Conservation (phyloP, 2,797 vertebrate genomes). For the Aplochiton taeniatus region DNA sequence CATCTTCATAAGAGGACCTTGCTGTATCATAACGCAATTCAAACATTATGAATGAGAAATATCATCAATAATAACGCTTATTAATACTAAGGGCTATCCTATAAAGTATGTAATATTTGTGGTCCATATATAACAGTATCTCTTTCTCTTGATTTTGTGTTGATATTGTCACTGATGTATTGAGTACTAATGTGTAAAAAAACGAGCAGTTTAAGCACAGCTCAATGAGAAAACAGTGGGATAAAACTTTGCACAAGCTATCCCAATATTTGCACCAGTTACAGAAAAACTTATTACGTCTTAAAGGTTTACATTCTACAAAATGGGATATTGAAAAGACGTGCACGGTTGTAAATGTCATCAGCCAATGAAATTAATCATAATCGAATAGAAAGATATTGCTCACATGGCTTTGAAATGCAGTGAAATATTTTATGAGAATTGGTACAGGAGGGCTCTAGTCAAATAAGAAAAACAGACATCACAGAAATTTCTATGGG, state of each 20-base stretch:
- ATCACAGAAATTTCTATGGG: slow-evolving; percentile 70
- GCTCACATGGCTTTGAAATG: background rate
- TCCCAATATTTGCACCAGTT: slow-evolving; percentile 72
- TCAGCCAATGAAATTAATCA: slow-evolving; percentile 40
- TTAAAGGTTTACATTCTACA: slow-evolving; percentile 72
- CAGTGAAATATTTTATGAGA: slow-evolving; percentile 38
- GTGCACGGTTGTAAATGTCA: slow-evolving; percentile 44
- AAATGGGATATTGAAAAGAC: slow-evolving; percentile 20
- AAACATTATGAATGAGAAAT: slow-evolving; percentile 60
- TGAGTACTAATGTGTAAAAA: slow-evolving; percentile 67
- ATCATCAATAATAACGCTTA: slow-evolving; percentile 77
- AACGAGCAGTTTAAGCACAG: slow-evolving; percentile 41
- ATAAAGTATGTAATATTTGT: slow-evolving; percentile 81
- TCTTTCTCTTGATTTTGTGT: slow-evolving; percentile 80
- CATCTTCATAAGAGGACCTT: slow-evolving; percentile 64
- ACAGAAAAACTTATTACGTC: slow-evolving; percentile 50
- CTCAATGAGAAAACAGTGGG: slow-evolving; percentile 61
- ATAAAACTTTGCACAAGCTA: slow-evolving; percentile 75
- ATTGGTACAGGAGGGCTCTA: slow-evolving; percentile 35
- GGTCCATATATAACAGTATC: slow-evolving; percentile 78
- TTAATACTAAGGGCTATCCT: slow-evolving; percentile 86
- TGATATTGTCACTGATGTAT: slow-evolving; percentile 78
- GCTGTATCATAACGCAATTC: slow-evolving; percentile 76
- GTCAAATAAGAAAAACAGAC: slow-evolving; percentile 57
- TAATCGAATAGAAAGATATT: slow-evolving; percentile 29